Evolutionary conservation across 2,888 invertebrate species (phyloP).

Genomic region (Stictocephala bisonia): DNA sequence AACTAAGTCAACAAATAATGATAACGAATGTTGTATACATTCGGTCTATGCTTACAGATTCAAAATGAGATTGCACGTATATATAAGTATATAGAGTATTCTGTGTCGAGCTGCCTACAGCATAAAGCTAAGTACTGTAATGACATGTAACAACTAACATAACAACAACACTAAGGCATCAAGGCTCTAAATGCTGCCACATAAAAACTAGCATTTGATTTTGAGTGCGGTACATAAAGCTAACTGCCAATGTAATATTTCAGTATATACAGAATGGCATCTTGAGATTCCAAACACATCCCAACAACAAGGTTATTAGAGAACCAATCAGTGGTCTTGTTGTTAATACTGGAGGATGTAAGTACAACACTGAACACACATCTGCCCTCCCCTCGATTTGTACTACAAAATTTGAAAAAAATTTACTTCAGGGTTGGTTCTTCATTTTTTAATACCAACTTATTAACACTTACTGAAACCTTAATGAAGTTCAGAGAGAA

Average conservation of each 20-base stretch:
- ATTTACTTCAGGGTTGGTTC: no score
- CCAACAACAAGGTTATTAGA: constrained; percentile 36
- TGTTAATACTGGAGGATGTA: constrained; percentile 32
- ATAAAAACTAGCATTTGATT: constrained; percentile 28
- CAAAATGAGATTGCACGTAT: constrained; percentile 15
- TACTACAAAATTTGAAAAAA: no score
- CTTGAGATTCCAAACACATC: constrained; percentile 18
- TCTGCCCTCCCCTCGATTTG: no score
- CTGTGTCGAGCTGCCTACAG: constrained; percentile 29
- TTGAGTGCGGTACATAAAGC: constrained; percentile 31
- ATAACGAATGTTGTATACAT: no score
- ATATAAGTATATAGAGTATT: constrained; percentile 16
- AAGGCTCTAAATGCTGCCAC: constrained; percentile 40
- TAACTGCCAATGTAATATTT: constrained; percentile 1
- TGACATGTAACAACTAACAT: constrained; percentile 24
- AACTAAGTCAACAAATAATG: no score
- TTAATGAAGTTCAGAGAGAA: no score
- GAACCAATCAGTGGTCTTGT: constrained; percentile 32
- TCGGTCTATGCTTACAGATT: no score
- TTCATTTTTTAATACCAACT: no score
- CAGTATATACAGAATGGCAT: constrained; percentile 11
- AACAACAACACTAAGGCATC: constrained; percentile 22
- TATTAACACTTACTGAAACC: no score
- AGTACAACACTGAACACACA: no score
- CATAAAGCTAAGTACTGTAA: constrained; percentile 38